Percentiles rank a stretch among this genome's conserved stretches.
phyloP scores from a whole-genome alignment of 2,888 invertebrate species.

The Acanthococcus lagerstroemiae region DNA sequence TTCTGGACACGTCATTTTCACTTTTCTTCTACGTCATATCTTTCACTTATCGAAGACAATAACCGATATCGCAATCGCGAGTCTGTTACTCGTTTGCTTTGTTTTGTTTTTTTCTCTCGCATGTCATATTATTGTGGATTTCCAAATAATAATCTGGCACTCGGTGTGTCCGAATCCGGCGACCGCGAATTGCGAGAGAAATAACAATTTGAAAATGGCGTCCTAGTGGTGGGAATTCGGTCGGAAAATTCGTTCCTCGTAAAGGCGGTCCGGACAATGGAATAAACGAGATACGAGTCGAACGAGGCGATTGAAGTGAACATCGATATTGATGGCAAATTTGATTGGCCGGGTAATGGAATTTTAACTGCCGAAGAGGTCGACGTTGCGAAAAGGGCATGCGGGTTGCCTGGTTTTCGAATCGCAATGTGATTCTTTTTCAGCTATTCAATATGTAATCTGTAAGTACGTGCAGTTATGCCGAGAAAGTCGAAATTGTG shows the following conservation, averaged over 20 bases:
- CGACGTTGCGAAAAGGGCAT: too few relatives aligned
- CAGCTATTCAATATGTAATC: too few relatives aligned
- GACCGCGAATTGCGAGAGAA: conserved; percentile 7
- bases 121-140: background rate
- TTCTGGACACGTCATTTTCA: conserved; percentile 28
- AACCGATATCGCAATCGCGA: background rate
- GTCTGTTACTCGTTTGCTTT: background rate
- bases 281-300: background rate
- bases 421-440: too few relatives aligned
- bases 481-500: too few relatives aligned
- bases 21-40: conserved; percentile 23
- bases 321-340: too few relatives aligned
- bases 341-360: too few relatives aligned
- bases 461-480: too few relatives aligned
- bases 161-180: background rate
- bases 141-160: conserved; percentile 6
- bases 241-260: background rate
- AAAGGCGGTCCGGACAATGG: background rate
- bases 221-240: conserved; percentile 9
- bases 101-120: background rate
- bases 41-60: conserved; percentile 25
- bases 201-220: conserved; percentile 16
- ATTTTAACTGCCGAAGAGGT: too few relatives aligned
- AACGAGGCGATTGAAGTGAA: too few relatives aligned
- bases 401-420: too few relatives aligned